Conservation (phyloP, 2,888 invertebrate genomes). For the Monochamus alternatus region DNA sequence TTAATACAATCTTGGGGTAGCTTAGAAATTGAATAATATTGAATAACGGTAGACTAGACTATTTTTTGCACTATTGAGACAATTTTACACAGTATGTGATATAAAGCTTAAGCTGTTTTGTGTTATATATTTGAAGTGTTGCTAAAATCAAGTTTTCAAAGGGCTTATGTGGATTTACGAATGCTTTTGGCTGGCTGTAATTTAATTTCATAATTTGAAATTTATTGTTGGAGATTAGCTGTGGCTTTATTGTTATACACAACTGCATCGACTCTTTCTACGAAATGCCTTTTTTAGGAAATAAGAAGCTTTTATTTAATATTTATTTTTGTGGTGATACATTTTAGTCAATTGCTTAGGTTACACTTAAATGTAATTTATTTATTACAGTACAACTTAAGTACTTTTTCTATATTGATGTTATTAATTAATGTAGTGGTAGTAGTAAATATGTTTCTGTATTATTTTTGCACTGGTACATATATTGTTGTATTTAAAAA, state of each 20-base stretch:
- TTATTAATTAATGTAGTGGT: neutral
- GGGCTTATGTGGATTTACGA: neutral
- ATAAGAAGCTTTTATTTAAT: neutral
- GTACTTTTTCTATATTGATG: slow-evolving; percentile 3
- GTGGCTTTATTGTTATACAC: slow-evolving; percentile 22
- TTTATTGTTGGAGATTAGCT: slow-evolving; percentile 16
- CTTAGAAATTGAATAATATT: slow-evolving; percentile 16
- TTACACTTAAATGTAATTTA: neutral
- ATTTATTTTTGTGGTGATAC: slow-evolving; percentile 25
- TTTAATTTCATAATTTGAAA: neutral
- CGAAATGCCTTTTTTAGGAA: slow-evolving; percentile 18
- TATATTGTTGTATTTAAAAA: slow-evolving; percentile 22
- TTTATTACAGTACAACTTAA: neutral
- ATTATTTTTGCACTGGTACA: slow-evolving; percentile 25
- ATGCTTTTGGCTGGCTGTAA: neutral
- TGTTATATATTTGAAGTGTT: slow-evolving; percentile 7
- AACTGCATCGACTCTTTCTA: slow-evolving; percentile 24
- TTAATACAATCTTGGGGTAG: slow-evolving; percentile 26
- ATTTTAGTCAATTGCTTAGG: slow-evolving; percentile 18
- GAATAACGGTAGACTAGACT: slow-evolving; percentile 4
- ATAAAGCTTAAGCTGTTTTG: slow-evolving; percentile 41
- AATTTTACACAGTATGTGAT: slow-evolving; percentile 34
- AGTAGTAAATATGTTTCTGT: slow-evolving; percentile 12
- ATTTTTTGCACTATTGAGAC: slow-evolving; percentile 34
- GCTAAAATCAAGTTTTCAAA: slow-evolving; percentile 16